phyloP scores from a whole-genome alignment of 2,797 vertebrate genomes.

The Denticeps clupeoides region DNA sequence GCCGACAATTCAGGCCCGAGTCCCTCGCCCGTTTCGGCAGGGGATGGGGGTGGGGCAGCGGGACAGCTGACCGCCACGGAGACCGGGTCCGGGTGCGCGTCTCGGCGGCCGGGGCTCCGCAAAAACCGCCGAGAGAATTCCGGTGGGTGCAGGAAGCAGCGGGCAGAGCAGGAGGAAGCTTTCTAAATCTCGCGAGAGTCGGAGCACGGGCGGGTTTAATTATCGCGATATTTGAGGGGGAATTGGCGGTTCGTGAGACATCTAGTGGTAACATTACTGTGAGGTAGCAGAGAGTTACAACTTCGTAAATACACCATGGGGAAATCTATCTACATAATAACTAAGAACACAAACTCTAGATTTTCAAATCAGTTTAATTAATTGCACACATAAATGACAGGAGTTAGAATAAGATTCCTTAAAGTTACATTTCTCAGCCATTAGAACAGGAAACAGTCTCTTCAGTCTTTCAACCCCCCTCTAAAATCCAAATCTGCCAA shows the following conservation, averaged over 20 bases:
- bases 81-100: not conserved
- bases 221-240: slow-evolving; percentile 23
- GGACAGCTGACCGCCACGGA: no score
- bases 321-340: slow-evolving; percentile 22
- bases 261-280: slow-evolving; percentile 8
- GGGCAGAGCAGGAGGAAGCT: slow-evolving; percentile 46
- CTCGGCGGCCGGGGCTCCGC: slow-evolving; percentile 3
- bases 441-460: slow-evolving; percentile 48
- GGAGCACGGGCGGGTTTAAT: not conserved
- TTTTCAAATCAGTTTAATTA: slow-evolving; percentile 68
- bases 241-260: not conserved
- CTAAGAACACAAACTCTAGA: slow-evolving; percentile 31
- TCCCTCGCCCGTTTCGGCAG: no score
- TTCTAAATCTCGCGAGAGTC: slow-evolving; percentile 45
- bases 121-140: slow-evolving; percentile 30
- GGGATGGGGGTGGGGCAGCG: no score
- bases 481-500: slow-evolving; percentile 32
- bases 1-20: no score
- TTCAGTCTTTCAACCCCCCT: slow-evolving; percentile 33
- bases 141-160: slow-evolving; percentile 59
- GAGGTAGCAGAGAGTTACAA: no score
- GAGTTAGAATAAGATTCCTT: slow-evolving; percentile 61
- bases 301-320: no score
- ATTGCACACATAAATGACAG: slow-evolving; percentile 72
- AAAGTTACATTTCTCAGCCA: slow-evolving; percentile 54